These are phyloP conservation scores for Lamellibrachia satsuma DNA, from an alignment of 2,888 invertebrate genomes.

Conservation along the genomic window DNA sequence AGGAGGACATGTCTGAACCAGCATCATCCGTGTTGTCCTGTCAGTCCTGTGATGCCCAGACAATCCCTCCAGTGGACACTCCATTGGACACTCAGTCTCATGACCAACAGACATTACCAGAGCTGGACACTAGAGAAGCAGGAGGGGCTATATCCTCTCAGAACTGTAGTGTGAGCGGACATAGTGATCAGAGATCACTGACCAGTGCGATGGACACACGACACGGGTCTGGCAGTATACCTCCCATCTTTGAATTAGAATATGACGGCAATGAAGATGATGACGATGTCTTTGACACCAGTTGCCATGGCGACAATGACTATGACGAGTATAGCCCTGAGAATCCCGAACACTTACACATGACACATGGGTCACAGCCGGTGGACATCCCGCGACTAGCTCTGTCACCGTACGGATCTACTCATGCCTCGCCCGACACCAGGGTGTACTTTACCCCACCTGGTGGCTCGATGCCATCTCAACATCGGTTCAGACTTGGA, in stretches of 20 bases:
- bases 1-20: not conserved
- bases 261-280: not conserved
- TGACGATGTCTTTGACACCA: not conserved
- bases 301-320: not conserved
- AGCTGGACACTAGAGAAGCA: not conserved
- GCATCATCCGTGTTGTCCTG: not conserved
- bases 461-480: not conserved
- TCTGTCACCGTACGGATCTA: not conserved
- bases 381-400: not conserved
- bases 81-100: not conserved
- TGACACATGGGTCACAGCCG: not conserved
- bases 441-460: not conserved
- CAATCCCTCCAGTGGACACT: not conserved
- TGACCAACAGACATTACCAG: not conserved
- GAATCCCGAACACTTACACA: not conserved
- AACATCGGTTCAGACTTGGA: not conserved
- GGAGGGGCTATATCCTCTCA: not conserved
- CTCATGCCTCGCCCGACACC: not conserved
- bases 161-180: not conserved
- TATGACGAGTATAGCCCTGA: not conserved
- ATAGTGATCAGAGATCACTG: not conserved
- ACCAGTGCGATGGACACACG: not conserved
- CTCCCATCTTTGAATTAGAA: not conserved
- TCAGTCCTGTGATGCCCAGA: too few relatives aligned
- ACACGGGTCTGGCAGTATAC: not conserved